Percentiles rank a stretch among this genome's conserved stretches.
phyloP scores from a whole-genome alignment of 2,888 invertebrate species.

The Agriotes lineatus region DNA sequence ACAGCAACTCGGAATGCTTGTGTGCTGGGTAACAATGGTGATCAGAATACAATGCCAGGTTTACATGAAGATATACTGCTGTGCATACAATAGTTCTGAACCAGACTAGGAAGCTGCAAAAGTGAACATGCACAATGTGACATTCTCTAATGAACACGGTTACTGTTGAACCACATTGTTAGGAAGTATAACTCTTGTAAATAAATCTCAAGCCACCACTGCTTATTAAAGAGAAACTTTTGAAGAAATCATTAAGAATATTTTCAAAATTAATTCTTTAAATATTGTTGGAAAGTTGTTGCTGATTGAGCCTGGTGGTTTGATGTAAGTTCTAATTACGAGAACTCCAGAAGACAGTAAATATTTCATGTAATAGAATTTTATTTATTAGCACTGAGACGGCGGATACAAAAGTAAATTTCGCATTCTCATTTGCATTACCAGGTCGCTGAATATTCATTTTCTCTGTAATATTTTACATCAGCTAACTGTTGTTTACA shows the following conservation, averaged over 20 bases:
- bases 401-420: no score
- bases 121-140: constrained; percentile 47
- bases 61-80: constrained; percentile 54
- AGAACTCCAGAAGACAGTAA: no score
- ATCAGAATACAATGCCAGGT: constrained; percentile 52
- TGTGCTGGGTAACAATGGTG: constrained; percentile 49
- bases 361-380: no score
- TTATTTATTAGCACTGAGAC: no score
- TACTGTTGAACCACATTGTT: constrained; percentile 47
- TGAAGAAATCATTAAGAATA: not conserved
- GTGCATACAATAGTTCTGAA: constrained; percentile 49
- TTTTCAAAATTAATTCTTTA: no score
- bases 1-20: constrained; percentile 19
- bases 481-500: no score
- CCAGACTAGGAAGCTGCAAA: constrained; percentile 49
- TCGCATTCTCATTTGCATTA: no score
- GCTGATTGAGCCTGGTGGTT: no score
- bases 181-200: constrained; percentile 8
- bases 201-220: constrained; percentile 3
- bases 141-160: constrained; percentile 47
- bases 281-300: no score
- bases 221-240: not conserved
- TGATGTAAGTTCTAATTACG: no score
- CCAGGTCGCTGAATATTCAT: no score
- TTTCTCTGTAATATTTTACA: no score